Conservation (phyloP, 2,888 invertebrate genomes). For the Marronus borbonicus region DNA sequence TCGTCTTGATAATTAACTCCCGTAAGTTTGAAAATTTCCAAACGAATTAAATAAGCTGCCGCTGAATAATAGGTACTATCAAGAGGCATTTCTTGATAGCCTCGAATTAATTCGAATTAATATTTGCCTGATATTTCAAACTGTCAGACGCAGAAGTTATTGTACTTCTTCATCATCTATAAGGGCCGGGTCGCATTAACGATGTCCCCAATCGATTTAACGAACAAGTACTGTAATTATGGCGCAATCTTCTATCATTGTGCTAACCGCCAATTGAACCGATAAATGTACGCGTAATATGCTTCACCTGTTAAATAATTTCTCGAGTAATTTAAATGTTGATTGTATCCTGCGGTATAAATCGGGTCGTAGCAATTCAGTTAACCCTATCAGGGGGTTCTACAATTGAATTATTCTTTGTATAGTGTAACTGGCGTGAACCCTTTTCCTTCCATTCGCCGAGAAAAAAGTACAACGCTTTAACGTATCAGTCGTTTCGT, state of each 20-base stretch:
- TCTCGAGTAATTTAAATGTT: not conserved
- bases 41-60: no score
- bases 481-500: no score
- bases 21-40: no score
- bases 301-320: not conserved
- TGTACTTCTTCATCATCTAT: not conserved
- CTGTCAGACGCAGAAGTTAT: not conserved
- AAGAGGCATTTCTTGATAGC: no score
- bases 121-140: no score
- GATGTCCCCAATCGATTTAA: conserved; percentile 6
- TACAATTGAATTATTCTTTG: no score
- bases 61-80: no score
- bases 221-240: conserved; percentile 13
- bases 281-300: not conserved
- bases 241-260: conserved; percentile 5
- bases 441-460: no score
- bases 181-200: not conserved
- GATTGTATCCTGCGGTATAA: not conserved
- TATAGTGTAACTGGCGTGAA: no score
- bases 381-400: not conserved
- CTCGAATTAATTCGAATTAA: no score
- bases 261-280: not conserved
- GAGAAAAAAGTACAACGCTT: no score
- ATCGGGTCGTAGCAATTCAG: not conserved
- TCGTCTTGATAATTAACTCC: no score